Evolutionary conservation across 2,113 vertebrate species (phyloP).

Genomic region (Calyptommatus sinebrachiatus): DNA sequence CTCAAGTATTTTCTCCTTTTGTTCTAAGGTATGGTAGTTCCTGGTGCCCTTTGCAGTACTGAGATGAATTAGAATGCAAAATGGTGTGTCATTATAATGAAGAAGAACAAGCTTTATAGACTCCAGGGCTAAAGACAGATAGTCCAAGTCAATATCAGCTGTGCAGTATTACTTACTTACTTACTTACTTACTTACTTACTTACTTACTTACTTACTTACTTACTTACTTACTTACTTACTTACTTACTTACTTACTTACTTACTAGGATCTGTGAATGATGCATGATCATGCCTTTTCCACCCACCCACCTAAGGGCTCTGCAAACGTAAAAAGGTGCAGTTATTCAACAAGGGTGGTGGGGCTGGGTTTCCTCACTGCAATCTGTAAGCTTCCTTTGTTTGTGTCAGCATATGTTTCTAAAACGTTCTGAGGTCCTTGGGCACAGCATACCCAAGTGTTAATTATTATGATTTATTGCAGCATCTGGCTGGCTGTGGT

Average conservation of each 20-base stretch:
- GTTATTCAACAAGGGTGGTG: background rate
- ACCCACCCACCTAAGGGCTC: background rate
- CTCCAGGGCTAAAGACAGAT: background rate
- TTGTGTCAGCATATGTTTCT: slow-evolving; percentile 14
- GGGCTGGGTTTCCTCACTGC: background rate
- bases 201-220: too few species aligned
- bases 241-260: too few species aligned
- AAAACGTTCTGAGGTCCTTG: slow-evolving; percentile 15
- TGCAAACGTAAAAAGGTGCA: background rate
- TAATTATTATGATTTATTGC: slow-evolving; percentile 21
- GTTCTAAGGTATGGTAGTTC: background rate
- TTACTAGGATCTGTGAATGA: background rate
- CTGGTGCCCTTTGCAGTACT: too few species aligned
- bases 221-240: too few species aligned
- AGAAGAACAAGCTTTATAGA: background rate
- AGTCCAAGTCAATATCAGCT: background rate
- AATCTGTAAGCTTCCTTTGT: background rate
- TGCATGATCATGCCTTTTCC: background rate
- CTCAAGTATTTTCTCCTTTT: background rate
- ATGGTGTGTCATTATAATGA: background rate
- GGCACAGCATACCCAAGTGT: slow-evolving; percentile 11
- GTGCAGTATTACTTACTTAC: background rate
- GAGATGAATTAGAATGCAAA: background rate
- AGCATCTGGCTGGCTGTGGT: background rate
- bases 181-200: too few species aligned